Evolutionary conservation across 2,888 invertebrate genomes (phyloP).

Genomic region (Dynastes maya): DNA sequence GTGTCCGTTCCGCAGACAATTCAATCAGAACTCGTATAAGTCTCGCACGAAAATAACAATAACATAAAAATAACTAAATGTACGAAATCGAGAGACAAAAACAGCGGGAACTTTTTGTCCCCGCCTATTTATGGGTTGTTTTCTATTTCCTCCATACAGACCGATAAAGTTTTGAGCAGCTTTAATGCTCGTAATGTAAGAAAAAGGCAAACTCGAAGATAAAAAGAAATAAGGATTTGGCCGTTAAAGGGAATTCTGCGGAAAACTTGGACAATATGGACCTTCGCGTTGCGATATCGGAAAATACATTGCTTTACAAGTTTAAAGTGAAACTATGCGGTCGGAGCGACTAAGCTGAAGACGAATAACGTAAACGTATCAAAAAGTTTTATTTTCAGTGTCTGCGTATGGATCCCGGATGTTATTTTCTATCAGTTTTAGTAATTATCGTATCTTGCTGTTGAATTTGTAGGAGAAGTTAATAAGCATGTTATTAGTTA

Average conservation of each 20-base stretch:
- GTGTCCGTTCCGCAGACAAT: conserved; percentile 6
- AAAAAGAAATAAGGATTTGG: conserved; percentile 25
- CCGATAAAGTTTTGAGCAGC: conserved; percentile 32
- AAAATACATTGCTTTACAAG: conserved; percentile 26
- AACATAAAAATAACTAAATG: conserved; percentile 35
- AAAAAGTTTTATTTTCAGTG: conserved; percentile 1
- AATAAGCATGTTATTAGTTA: no score
- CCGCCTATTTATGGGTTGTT: conserved; percentile 29
- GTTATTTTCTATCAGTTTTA: background rate
- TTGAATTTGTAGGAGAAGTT: background rate
- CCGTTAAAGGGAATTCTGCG: conserved; percentile 23
- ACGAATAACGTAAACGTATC: background rate
- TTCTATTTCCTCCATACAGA: conserved; percentile 25
- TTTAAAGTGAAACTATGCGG: conserved; percentile 37
- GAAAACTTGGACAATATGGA: conserved; percentile 36
- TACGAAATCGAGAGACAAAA: conserved; percentile 15
- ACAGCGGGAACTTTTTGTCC: background rate
- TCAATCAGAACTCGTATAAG: conserved; percentile 24
- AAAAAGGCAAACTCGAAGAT: conserved; percentile 14
- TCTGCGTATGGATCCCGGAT: background rate
- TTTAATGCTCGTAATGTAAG: conserved; percentile 34
- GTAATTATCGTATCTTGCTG: background rate
- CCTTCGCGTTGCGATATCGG: conserved; percentile 8
- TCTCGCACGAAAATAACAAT: conserved; percentile 19
- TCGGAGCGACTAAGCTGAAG: background rate